Base-by-base conservation (phyloP, 2,113 vertebrate genomes). In the Pao palembangensis region DNA sequence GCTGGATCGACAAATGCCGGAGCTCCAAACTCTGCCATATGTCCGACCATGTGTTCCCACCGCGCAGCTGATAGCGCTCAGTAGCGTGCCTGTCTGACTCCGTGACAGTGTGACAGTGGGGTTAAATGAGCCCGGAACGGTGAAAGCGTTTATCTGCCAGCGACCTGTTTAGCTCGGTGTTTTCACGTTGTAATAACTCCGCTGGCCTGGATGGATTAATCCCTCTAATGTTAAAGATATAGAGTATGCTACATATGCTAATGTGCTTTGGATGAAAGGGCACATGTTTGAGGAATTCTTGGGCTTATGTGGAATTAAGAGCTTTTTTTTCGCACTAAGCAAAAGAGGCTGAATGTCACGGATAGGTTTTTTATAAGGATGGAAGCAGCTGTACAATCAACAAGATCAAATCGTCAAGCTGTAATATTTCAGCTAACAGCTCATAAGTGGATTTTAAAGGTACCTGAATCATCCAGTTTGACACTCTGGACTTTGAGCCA, bases 1-100 rank as follows among this genome's bases (percentile, higher is more conserved):
- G 76, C 84, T 63, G 52, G 64, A 83, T 85, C 74, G 77, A 81
- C 78, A 83, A 75, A 82, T 73, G 55, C 51, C 64, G 58, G 71
- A 69, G 64, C 67, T 79, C 70, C 66, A 79, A 80, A 81, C 71
- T 80, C 62, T 73, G 69, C 82, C 86, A 87, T 86, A 84, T 85
- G 85, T 81, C 82, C 51, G 28, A 67, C 75, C 79, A 79, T 78
- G 71, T 83, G 73, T 79, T 86, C 58, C 46, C 54, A 55, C 63
- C 53, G 21, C 61, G 62, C 82, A 82, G 81, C 87, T 85, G 81
- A 67, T 74, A 83, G 65, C 63, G 51, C 61, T 85, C 76, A 82
- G 74, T 28, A 21, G 58, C 2, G 44, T 8, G 75, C 66, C 68
- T 34, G 66, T 74, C 73, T 64, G 57, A 77, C 66, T 75, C 59